Percentiles rank a stretch among this genome's conserved stretches.
These are phyloP conservation scores for Galaxias olidus DNA, from an alignment of 2,797 vertebrate species.

Conservation along the genomic window DNA sequence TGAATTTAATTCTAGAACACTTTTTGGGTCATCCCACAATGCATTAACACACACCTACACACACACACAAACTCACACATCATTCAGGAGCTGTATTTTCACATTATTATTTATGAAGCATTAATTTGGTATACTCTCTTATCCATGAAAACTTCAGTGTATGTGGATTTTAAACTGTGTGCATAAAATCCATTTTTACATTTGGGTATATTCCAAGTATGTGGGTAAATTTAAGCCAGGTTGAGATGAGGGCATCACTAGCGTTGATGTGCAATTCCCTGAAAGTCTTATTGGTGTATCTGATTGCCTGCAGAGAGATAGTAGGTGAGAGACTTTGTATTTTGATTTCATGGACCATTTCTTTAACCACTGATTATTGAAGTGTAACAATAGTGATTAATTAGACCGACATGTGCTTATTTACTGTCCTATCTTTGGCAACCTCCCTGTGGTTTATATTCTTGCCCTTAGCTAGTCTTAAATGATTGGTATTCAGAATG, in stretches of 20 bases:
- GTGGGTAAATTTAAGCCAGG: neutral
- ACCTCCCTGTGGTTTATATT: neutral
- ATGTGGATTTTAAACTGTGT: neutral
- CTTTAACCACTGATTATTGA: neutral
- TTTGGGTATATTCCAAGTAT: neutral
- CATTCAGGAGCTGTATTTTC: no score
- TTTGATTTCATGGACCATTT: conserved; percentile 2
- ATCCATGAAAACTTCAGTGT: neutral
- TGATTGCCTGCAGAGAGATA: neutral
- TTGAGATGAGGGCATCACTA: no score
- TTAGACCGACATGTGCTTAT: neutral
- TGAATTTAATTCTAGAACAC: no score
- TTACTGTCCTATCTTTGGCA: neutral
- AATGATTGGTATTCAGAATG: neutral
- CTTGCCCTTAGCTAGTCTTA: neutral
- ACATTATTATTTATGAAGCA: neutral
- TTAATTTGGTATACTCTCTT: neutral
- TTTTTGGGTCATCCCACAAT: no score
- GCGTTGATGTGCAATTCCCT: neutral
- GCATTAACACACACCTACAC: no score
- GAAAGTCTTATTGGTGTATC: neutral
- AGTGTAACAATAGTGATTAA: neutral
- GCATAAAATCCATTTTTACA: neutral
- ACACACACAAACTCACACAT: no score
- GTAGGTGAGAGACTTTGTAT: neutral